Base-by-base conservation (phyloP, 1,140 invertebrate species). In the Pygmarrhopalites habei region DNA sequence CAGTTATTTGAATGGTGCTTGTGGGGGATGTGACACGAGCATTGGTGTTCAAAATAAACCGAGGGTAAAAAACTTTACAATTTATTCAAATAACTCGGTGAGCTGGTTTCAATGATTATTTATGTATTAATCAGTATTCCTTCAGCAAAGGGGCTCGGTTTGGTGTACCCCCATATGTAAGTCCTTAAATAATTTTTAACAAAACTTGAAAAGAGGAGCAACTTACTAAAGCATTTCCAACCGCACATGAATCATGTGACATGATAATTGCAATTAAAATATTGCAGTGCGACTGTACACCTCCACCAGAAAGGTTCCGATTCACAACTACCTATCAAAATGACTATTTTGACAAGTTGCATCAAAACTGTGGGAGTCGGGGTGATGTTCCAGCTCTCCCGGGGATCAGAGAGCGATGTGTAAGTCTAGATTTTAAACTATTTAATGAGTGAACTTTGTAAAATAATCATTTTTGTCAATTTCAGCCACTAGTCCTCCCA, bases 281-380 rank as follows among this genome's bases (percentile, higher is more conserved):
- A n/a, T n/a, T n/a, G n/a, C n/a, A n/a, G n/a, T 71, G 63, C 25
- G 69, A 71, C 29, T 71, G 69, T 46, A 64, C 65, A n/a, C 69
- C 69, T n/a, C 66, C 69, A 5, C 56, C 60, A 3, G 65, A 71
- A 51, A 26, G 69, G 49, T 66, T 49, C 23, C 59, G 69, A 0
- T 71, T 71, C 23, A 60, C 68, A 47, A 63, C 69, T 2, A 66
- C 64, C 0, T 71, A 71, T 39, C 30, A 58, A 21, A 68, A 60
- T 29, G 69, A 71, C 41, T 71, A 41, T 41, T 17, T 43, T 26
- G 60, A 63, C 1, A 55, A 39, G 10, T 17, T 66, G 1, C 41
- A 60, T 23, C 46, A 68, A 55, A 55, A 32, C 10, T 55, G 51
- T 21, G 29, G 10, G 21, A n/a, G n/a, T n/a, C n/a, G n/a, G n/a